Evolutionary conservation across 2,797 vertebrate genomes (phyloP).

Genomic region (Cheirogaleus major): DNA sequence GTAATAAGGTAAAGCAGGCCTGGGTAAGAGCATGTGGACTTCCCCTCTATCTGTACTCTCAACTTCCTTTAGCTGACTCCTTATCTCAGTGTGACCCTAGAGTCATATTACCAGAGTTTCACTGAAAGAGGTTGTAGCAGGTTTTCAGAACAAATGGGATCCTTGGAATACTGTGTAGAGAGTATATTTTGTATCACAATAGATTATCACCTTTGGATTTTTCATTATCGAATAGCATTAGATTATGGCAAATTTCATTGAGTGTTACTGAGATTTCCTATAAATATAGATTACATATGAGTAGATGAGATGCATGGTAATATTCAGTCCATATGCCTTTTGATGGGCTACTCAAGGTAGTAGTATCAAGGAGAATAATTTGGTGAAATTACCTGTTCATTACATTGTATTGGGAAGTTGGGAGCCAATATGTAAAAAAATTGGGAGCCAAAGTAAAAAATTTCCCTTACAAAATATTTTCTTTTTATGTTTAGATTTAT

Average conservation of each 20-base stretch:
- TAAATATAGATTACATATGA: neutral
- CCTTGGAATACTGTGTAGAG: neutral
- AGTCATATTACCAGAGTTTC: neutral
- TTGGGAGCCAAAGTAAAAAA: neutral
- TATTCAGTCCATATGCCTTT: neutral
- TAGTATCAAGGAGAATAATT: neutral
- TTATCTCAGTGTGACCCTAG: neutral
- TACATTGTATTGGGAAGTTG: neutral
- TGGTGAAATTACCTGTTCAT: neutral
- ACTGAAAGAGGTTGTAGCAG: neutral
- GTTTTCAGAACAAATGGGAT: neutral
- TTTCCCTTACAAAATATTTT: neutral
- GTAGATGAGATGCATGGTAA: neutral
- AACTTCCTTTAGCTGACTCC: neutral
- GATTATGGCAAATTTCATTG: fast-evolving
- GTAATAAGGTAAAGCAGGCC: neutral
- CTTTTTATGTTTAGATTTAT: neutral
- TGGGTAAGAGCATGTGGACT: too few species aligned
- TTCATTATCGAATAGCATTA: neutral
- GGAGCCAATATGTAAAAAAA: neutral
- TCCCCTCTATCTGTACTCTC: neutral
- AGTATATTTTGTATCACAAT: neutral
- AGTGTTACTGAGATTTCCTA: neutral
- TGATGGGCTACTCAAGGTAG: neutral
- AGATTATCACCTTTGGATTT: neutral